These are phyloP conservation scores for Harpagifer antarcticus DNA, from an alignment of 2,797 vertebrate genomes.

Conservation along the genomic window DNA sequence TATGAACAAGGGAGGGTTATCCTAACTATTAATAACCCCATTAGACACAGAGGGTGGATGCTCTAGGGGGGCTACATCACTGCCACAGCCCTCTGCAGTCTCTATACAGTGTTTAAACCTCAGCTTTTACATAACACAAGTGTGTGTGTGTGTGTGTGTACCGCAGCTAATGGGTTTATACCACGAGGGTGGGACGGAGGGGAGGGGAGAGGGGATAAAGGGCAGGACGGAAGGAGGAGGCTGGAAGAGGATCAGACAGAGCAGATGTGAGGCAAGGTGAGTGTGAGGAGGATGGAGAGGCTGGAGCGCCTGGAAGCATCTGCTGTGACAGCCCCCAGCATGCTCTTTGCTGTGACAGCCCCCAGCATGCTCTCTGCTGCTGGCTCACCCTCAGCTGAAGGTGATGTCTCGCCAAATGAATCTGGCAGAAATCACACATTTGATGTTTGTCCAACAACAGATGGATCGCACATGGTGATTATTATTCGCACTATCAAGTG, in stretches of 20 bases:
- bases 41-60: conserved; percentile 48
- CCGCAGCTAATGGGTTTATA: conserved; percentile 72
- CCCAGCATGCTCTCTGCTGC: conserved; percentile 44
- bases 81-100: conserved; percentile 30
- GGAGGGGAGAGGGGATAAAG: conserved; percentile 48
- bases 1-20: conserved; percentile 42
- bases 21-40: conserved; percentile 59
- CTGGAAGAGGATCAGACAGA: conserved; percentile 70
- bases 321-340: conserved; percentile 56
- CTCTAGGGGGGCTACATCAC: conserved; percentile 44
- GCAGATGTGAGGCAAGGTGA: conserved; percentile 72
- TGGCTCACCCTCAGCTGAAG: conserved; percentile 56
- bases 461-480: conserved; percentile 71
- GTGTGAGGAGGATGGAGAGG: conserved; percentile 35
- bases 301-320: conserved; percentile 57
- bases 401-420: conserved; percentile 66
- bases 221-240: conserved; percentile 47
- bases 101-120: conserved; percentile 56
- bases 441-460: conserved; percentile 77
- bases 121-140: conserved; percentile 64
- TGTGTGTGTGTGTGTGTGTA: conserved; percentile 34
- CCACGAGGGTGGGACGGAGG: conserved; percentile 52
- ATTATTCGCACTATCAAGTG: conserved; percentile 52
- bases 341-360: conserved; percentile 60
- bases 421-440: conserved; percentile 69